These are phyloP conservation scores for Anabacerthia variegaticeps DNA, from an alignment of 2,797 vertebrate species.

Conservation along the genomic window DNA sequence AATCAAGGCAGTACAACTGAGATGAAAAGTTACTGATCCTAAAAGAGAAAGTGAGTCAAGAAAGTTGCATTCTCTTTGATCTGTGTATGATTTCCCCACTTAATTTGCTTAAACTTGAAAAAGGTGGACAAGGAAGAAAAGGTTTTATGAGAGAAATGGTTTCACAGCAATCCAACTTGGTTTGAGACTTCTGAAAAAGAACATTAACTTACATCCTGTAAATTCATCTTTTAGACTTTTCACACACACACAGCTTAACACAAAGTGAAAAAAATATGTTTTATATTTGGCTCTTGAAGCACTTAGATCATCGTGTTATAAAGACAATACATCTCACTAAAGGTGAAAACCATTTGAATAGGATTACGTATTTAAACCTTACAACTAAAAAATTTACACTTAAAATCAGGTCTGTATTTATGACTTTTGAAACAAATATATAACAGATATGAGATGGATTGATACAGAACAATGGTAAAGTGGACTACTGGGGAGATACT, in stretches of 20 bases:
- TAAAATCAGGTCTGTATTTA: background rate
- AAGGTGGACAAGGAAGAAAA: conserved; percentile 35
- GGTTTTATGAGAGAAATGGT: background rate
- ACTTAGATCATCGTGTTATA: background rate
- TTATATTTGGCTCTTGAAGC: background rate
- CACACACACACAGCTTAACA: background rate
- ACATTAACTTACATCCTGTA: background rate
- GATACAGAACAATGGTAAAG: fast-evolving
- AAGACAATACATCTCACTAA: background rate
- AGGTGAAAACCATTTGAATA: background rate
- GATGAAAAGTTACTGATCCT: conserved; percentile 39
- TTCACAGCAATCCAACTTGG: background rate
- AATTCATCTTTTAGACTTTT: background rate
- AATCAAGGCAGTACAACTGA: conserved; percentile 7
- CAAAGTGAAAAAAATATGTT: background rate
- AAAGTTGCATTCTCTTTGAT: conserved; percentile 37
- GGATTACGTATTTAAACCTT: background rate
- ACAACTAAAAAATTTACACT: background rate
- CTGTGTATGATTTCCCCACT: background rate
- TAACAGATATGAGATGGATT: background rate
- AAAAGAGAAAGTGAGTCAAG: background rate
- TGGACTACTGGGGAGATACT: background rate
- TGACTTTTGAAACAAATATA: background rate
- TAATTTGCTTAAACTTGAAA: conserved; percentile 54
- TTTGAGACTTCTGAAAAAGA: background rate